These are phyloP conservation scores for Halocynthia aurantium DNA, from an alignment of 23 tunicate genomes.

Conservation along the genomic window DNA sequence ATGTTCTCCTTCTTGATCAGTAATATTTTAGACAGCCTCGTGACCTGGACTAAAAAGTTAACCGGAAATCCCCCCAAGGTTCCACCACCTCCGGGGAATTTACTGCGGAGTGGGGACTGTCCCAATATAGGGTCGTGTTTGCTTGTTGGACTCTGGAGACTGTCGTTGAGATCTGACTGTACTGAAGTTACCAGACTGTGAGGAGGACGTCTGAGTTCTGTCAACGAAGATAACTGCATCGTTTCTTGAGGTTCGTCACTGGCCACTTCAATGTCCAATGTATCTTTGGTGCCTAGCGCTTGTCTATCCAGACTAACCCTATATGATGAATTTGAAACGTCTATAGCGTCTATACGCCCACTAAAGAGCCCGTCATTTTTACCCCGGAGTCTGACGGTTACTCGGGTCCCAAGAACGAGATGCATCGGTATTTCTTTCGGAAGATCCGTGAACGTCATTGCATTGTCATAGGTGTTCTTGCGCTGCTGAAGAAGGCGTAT, in stretches of 20 bases:
- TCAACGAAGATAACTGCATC: conserved; percentile 66
- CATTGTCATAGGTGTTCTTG: conserved; percentile 56
- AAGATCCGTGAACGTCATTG: conserved; percentile 21
- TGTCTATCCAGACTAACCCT: conserved; percentile 73
- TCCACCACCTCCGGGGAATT: conserved; percentile 58
- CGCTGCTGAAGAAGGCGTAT: conserved; percentile 67
- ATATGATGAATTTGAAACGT: conserved; percentile 55
- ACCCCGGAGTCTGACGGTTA: conserved; percentile 73
- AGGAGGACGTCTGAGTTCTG: conserved; percentile 47
- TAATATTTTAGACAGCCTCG: conserved; percentile 59
- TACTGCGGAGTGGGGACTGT: conserved; percentile 76
- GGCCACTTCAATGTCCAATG: conserved; percentile 75
- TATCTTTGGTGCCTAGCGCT: conserved; percentile 62
- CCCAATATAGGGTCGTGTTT: conserved; percentile 89
- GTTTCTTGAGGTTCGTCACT: conserved; percentile 92
- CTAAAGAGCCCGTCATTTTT: conserved; percentile 79
- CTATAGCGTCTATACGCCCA: conserved; percentile 89
- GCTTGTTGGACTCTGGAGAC: conserved; percentile 56
- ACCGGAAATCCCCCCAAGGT: conserved; percentile 90
- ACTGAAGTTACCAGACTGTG: conserved; percentile 17
- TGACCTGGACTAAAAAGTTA: conserved; percentile 47
- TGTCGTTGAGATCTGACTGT: conserved; percentile 40
- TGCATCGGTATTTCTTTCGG: conserved; percentile 87
- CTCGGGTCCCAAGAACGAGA: conserved; percentile 74
- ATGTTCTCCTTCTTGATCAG: conserved; percentile 80